Evolutionary conservation across 2,888 invertebrate species (phyloP).

Genomic region (Lepidochrysops patricia): DNA sequence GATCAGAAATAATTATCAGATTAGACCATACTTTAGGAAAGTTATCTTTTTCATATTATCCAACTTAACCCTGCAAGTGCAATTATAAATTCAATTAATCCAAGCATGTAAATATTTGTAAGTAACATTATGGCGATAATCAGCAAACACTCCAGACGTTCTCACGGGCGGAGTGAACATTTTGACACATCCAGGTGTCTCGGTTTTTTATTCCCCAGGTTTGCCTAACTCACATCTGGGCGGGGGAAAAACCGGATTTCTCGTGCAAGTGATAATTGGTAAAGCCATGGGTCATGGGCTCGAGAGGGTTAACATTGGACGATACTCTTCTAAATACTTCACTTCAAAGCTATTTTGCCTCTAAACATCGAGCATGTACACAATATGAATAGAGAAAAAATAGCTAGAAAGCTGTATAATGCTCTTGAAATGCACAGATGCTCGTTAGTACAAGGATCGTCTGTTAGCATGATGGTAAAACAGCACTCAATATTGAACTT

Average conservation of each 20-base stretch:
- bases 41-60: no score
- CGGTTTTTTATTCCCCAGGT: conserved; percentile 55
- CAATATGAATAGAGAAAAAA: no score
- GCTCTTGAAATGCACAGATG: conserved; percentile 28
- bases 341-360: no score
- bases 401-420: no score
- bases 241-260: conserved; percentile 69
- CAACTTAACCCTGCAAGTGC: not conserved
- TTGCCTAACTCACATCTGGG: conserved; percentile 69
- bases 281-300: conserved; percentile 16
- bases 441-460: conserved; percentile 50
- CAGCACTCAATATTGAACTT: conserved; percentile 60
- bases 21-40: no score
- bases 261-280: conserved; percentile 62
- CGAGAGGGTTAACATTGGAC: not conserved
- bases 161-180: conserved; percentile 69
- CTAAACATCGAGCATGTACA: no score
- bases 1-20: no score
- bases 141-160: conserved; percentile 37
- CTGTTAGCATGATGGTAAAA: conserved; percentile 37
- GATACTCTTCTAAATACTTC: no score
- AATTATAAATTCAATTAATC: conserved; percentile 13
- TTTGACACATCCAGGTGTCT: conserved; percentile 74
- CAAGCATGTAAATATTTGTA: conserved; percentile 20
- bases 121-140: conserved; percentile 29